These are phyloP conservation scores for Corythoichthys intestinalis DNA, from an alignment of 2,113 vertebrate genomes.

Conservation along the genomic window DNA sequence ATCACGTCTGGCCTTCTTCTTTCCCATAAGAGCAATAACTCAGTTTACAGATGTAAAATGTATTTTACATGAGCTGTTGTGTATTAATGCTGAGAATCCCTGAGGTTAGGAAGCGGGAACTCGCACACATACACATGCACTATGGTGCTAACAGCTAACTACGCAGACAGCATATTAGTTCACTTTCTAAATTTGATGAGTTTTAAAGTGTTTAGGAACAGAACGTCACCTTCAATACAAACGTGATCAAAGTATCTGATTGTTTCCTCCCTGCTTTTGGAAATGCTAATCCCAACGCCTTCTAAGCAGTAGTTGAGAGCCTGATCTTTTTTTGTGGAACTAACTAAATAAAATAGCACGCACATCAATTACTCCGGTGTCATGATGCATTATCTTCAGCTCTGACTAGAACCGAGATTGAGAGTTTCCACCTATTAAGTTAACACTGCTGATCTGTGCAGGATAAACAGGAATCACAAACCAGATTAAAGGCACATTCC, in stretches of 20 bases:
- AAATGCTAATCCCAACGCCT: conserved; percentile 2
- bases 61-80: conserved; percentile 65
- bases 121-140: neutral
- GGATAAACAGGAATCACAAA: conserved; percentile 72
- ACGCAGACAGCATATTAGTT: conserved; percentile 11
- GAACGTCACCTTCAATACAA: neutral
- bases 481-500: conserved; percentile 69
- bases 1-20: conserved; percentile 50
- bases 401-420: conserved; percentile 43
- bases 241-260: neutral
- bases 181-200: conserved; percentile 6
- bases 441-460: conserved; percentile 70
- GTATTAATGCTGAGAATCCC: conserved; percentile 41
- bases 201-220: neutral
- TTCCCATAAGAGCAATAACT: conserved; percentile 58
- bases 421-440: conserved; percentile 66
- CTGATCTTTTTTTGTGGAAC: conserved; percentile 40
- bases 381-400: conserved; percentile 31
- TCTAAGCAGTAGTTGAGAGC: conserved; percentile 15
- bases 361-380: conserved; percentile 33
- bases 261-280: neutral
- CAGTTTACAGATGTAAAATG: conserved; percentile 65
- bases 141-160: conserved; percentile 12
- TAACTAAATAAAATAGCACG: conserved; percentile 24
- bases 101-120: conserved; percentile 5